A percentile compares a stretch with the other conserved stretches of the same genome.
These are phyloP conservation scores for Anticlea derivata DNA, from an alignment of 2,888 invertebrate species.

Conservation along the genomic window DNA sequence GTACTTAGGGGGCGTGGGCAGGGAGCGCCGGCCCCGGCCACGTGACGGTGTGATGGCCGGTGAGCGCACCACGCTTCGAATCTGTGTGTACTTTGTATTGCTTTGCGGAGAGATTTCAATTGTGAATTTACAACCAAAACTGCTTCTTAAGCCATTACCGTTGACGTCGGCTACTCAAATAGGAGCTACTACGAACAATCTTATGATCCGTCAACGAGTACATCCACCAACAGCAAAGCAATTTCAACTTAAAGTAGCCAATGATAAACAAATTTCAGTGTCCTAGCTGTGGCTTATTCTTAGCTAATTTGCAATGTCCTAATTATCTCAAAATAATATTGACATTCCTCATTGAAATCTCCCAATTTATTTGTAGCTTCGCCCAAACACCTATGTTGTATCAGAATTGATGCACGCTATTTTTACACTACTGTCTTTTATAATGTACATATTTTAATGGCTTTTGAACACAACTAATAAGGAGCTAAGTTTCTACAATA, in stretches of 20 bases:
- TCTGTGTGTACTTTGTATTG: conserved; percentile 27
- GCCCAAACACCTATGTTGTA: conserved; percentile 10
- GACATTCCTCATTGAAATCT: conserved; percentile 16
- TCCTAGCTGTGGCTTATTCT: too few relatives aligned
- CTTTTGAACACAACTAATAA: background rate
- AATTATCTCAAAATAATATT: background rate
- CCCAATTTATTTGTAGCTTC: conserved; percentile 12
- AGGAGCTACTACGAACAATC: too few relatives aligned
- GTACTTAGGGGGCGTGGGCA: conserved; percentile 72
- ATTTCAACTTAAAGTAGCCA: too few relatives aligned
- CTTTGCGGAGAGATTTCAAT: conserved; percentile 32
- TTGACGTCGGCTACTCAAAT: too few relatives aligned
- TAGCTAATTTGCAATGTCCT: too few relatives aligned
- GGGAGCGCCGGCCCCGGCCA: conserved; percentile 71
- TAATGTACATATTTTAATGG: background rate
- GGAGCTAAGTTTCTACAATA: too few relatives aligned
- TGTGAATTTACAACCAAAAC: background rate
- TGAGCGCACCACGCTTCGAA: conserved; percentile 59
- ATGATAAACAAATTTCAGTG: too few relatives aligned
- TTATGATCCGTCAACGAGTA: too few relatives aligned
- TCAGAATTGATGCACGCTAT: conserved; percentile 15
- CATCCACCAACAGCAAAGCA: too few relatives aligned
- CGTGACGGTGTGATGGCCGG: conserved; percentile 82
- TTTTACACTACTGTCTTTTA: conserved; percentile 5
- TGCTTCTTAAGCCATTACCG: too few relatives aligned